Conservation (phyloP, 2,113 vertebrate species). For the Dascyllus trimaculatus region DNA sequence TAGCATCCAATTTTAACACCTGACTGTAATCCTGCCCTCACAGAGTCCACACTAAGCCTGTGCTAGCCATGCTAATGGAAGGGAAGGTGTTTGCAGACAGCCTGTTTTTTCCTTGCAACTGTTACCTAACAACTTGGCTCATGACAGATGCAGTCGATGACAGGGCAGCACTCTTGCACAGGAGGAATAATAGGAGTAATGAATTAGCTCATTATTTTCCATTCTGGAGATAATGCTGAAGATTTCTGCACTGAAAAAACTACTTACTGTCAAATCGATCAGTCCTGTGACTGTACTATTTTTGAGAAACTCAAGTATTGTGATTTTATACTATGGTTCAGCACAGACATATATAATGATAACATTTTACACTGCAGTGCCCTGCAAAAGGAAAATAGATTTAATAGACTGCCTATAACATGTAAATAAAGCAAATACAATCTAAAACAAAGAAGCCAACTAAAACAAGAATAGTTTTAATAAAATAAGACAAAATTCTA, state of each 20-base stretch:
- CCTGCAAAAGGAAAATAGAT: too few relatives aligned
- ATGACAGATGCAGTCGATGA: constrained; percentile 45
- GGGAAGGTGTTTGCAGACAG: constrained; percentile 45
- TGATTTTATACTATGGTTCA: not conserved
- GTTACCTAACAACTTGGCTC: constrained; percentile 72
- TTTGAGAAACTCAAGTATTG: not conserved
- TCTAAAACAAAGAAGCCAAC: too few relatives aligned
- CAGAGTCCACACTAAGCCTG: constrained; percentile 76
- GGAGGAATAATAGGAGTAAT: not conserved
- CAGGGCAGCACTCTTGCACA: constrained; percentile 18
- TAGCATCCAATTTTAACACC: constrained; percentile 86
- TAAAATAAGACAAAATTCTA: too few relatives aligned
- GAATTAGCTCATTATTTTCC: constrained; percentile 4
- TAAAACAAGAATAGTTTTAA: too few relatives aligned
- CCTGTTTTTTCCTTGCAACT: constrained; percentile 20
- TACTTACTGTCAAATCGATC: not conserved
- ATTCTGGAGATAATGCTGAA: constrained; percentile 8
- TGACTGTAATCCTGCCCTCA: constrained; percentile 82
- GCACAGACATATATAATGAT: not conserved
- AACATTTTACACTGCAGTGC: not conserved
- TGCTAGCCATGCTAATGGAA: constrained; percentile 72
- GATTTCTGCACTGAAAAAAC: not conserved
- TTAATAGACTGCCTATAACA: too few relatives aligned
- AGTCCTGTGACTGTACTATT: not conserved
- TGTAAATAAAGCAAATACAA: too few relatives aligned